Base-by-base conservation (phyloP, 2,113 vertebrate species). In the Lagopus leucura region DNA sequence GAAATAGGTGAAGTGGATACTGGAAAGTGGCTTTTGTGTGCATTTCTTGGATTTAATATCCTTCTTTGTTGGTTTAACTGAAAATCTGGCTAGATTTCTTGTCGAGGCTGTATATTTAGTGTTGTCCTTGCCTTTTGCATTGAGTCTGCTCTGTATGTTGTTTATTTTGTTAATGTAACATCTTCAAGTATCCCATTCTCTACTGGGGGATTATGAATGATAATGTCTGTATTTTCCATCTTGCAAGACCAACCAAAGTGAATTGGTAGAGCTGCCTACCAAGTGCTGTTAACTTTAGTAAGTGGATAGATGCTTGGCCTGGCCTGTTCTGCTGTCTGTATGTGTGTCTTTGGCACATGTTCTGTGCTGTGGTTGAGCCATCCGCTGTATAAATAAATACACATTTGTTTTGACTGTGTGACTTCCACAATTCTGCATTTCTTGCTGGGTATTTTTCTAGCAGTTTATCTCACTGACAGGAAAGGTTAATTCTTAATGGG, bases 401-500 rank as follows among this genome's bases (percentile, higher is more conserved):
- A 24, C 10, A 25, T 52, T 19, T 32, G 64, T 42, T 80, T 87
- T 47, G 12, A 25, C 8, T 22, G 1, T 65, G 21, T 72, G 38
- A 24, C n/a, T 70, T 91, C 36, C 11, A 6, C 18, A 58, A 60
- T 80, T 88, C 55, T 86, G 80, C 34, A 83, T 45, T 86, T 83
- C 36, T 83, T 86, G 42, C 64, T 24, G 63, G 40, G 24, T 40
- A 21, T 88, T n/a, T 86, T 86, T 38, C 50, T 65, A n/a, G 47
- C 8, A 48, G 6, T 85, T 24, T 77, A 10, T n/a, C 13, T 87
- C 0, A 0, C 67, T n/a, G 73, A 80, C 36, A 70, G 36, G 8
- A 50, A 57, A 45, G 28, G 40, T 72, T 87, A 80, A 34, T 73
- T 78, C 9, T 2, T 54, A 15, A 13, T 80, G 48, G 36, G 42